These are phyloP conservation scores for Synanceia verrucosa DNA, from an alignment of 2,797 vertebrate species.

Conservation along the genomic window DNA sequence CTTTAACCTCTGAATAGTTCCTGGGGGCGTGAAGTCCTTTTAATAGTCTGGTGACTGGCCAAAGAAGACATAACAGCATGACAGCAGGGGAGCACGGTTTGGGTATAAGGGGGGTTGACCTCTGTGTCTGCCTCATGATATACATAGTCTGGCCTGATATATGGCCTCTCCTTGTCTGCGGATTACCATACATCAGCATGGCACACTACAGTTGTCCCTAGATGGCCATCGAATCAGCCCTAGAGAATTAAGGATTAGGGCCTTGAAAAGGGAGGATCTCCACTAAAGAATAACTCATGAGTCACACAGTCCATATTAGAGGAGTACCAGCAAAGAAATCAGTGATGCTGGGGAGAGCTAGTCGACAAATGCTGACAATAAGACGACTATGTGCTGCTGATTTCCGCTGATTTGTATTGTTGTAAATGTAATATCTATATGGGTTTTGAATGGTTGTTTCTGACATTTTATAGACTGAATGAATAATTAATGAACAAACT, in stretches of 20 bases:
- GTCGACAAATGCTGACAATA: slow-evolving; percentile 7
- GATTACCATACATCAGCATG: slow-evolving; percentile 73
- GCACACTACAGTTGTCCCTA: slow-evolving; percentile 69
- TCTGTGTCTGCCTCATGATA: slow-evolving; percentile 71
- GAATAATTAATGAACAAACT: neutral
- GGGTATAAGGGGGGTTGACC: slow-evolving; percentile 40
- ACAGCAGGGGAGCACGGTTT: slow-evolving; percentile 47
- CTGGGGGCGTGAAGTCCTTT: slow-evolving; percentile 66
- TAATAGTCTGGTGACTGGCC: slow-evolving; percentile 72
- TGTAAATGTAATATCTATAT: neutral
- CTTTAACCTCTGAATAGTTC: slow-evolving; percentile 68
- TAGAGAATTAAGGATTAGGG: slow-evolving; percentile 69
- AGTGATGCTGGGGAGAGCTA: slow-evolving; percentile 7
- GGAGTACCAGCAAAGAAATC: slow-evolving; percentile 38
- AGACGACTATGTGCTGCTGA: neutral
- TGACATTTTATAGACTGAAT: slow-evolving; percentile 4
- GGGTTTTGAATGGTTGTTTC: neutral
- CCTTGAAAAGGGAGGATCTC: slow-evolving; percentile 51
- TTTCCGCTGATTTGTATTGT: neutral
- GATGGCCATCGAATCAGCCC: slow-evolving; percentile 72
- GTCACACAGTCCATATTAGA: slow-evolving; percentile 62
- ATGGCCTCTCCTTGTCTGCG: slow-evolving; percentile 70
- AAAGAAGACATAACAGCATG: slow-evolving; percentile 73
- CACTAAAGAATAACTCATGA: slow-evolving; percentile 63
- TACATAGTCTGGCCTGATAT: slow-evolving; percentile 75